Conservation (phyloP, 2,888 invertebrate genomes). For the Acleris cristana region DNA sequence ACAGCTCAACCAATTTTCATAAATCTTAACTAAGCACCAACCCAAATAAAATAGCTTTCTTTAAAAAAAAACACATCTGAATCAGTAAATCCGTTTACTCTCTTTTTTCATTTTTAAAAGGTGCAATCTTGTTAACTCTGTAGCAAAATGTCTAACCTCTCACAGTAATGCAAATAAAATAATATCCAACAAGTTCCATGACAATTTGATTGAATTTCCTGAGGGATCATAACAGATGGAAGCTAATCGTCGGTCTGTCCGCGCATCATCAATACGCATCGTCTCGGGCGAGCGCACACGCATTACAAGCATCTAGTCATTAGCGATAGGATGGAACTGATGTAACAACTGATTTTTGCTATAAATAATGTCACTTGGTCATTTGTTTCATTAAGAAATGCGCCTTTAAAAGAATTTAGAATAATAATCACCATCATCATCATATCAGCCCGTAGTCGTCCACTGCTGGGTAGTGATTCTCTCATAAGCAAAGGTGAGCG, state of each 20-base stretch:
- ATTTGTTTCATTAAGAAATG: too few species aligned
- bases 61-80: too few species aligned
- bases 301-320: slow-evolving; percentile 64
- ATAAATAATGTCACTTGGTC: not conserved
- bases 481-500: too few species aligned
- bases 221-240: slow-evolving; percentile 68
- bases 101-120: too few species aligned
- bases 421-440: too few species aligned
- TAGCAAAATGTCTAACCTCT: not conserved
- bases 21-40: too few species aligned
- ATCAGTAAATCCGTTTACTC: too few species aligned
- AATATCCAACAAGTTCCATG: slow-evolving; percentile 1
- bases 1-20: too few species aligned
- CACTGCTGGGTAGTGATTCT: too few species aligned
- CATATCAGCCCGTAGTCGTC: too few species aligned
- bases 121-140: not conserved
- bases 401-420: too few species aligned
- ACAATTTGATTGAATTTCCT: slow-evolving; percentile 50
- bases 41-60: too few species aligned
- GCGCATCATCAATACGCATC: slow-evolving; percentile 77
- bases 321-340: slow-evolving; percentile 56
- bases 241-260: slow-evolving; percentile 65
- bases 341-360: not conserved
- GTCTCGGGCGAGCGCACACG: slow-evolving; percentile 67
- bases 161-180: not conserved